Conservation (phyloP, 92 coral and sea anemone species). For the Montipora capitata region DNA sequence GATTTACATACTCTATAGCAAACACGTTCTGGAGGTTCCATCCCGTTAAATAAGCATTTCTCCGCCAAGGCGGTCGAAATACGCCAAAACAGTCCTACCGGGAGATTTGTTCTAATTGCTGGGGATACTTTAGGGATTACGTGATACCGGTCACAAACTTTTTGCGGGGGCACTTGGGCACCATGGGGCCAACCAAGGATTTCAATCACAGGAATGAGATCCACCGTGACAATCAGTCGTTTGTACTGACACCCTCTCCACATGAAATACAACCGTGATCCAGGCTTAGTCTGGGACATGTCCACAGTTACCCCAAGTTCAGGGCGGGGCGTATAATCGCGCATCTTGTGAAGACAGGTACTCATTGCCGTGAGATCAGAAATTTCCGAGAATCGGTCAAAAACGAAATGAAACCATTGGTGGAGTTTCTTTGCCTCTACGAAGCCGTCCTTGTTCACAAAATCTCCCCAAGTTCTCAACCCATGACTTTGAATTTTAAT, state of each 20-base stretch:
- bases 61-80: slow-evolving; percentile 67
- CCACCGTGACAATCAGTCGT: slow-evolving; percentile 44
- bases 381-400: slow-evolving; percentile 55
- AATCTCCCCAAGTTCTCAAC: slow-evolving; percentile 37
- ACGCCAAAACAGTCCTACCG: slow-evolving; percentile 49
- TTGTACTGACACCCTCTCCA: slow-evolving; percentile 68
- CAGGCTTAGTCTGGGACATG: slow-evolving; percentile 62
- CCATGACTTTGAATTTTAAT: slow-evolving; percentile 22
- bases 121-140: slow-evolving; percentile 62
- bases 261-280: slow-evolving; percentile 63
- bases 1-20: slow-evolving; percentile 57
- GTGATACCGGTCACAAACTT: slow-evolving; percentile 30
- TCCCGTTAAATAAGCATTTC: slow-evolving; percentile 21
- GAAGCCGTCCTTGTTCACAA: slow-evolving; percentile 44
- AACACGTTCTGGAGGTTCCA: slow-evolving; percentile 12
- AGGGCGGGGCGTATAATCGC: slow-evolving; percentile 27
- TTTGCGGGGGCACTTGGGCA: slow-evolving; percentile 30
- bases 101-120: slow-evolving; percentile 5
- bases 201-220: slow-evolving; percentile 55
- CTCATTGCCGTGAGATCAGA: slow-evolving; percentile 66
- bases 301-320: slow-evolving; percentile 61
- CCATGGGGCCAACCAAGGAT: slow-evolving; percentile 53
- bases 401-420: slow-evolving; percentile 42
- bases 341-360: slow-evolving; percentile 58
- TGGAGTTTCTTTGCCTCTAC: slow-evolving; percentile 56